These are phyloP conservation scores for Cataglyphis albicans DNA, from an alignment of 2,888 invertebrate genomes.

Conservation along the genomic window DNA sequence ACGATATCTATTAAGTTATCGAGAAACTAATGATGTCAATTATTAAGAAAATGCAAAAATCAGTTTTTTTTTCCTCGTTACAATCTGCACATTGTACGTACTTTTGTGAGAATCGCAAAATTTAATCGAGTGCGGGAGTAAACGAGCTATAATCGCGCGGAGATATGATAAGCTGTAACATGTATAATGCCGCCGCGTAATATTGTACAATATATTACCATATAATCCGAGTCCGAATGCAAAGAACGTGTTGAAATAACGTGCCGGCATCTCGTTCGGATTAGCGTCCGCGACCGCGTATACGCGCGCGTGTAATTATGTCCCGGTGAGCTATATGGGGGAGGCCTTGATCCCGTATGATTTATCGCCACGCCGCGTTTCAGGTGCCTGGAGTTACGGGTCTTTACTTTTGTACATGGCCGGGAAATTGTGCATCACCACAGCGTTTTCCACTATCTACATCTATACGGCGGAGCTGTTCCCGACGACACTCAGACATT, in stretches of 20 bases:
- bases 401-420: slow-evolving; percentile 88
- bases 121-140: slow-evolving; percentile 7
- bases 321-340: neutral
- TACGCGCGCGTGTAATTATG: slow-evolving; percentile 32
- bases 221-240: slow-evolving; percentile 27
- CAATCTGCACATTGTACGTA: neutral
- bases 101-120: neutral
- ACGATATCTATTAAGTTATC: neutral
- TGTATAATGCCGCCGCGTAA: slow-evolving; percentile 26
- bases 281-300: slow-evolving; percentile 38
- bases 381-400: slow-evolving; percentile 86
- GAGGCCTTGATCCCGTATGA: slow-evolving; percentile 3
- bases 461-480: slow-evolving; percentile 91
- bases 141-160: slow-evolving; percentile 16
- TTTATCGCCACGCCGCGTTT: slow-evolving; percentile 62
- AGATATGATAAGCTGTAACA: slow-evolving; percentile 22
- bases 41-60: neutral
- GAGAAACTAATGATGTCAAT: neutral
- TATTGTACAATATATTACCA: slow-evolving; percentile 13
- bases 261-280: slow-evolving; percentile 33
- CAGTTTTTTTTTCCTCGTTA: neutral
- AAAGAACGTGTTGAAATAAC: slow-evolving; percentile 36
- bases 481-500: slow-evolving; percentile 90
- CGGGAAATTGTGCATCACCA: slow-evolving; percentile 90
- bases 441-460: slow-evolving; percentile 90